Evolutionary conservation across 2,797 vertebrate species (phyloP), one percentile per base, ranked within the genome.

Genomic region (Neostethus bicornis): DNA sequence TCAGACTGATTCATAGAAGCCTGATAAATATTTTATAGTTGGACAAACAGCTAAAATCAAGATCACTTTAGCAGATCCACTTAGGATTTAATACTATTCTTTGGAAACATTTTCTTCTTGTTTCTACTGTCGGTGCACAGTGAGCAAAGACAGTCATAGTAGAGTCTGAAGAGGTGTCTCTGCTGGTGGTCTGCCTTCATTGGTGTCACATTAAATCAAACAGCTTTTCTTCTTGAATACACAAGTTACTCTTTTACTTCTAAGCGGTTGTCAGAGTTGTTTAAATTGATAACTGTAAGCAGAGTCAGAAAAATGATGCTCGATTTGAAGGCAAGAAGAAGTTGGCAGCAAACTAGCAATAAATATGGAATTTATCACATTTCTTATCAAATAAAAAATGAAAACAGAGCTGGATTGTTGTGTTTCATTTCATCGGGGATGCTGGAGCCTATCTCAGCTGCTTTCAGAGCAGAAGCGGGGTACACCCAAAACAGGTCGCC

Each of bases 321-420:
- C 68, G 57, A 66, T 43, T 50, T 23, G 13, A 12, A 61, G 70
- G 56, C 61, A 67, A 66, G 29, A 1, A 17, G 14, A 51, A 44
- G 66, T 66, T 73, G 70, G 66, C 70, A 69, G 70, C 43, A 64
- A 78, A 62, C 63, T 61, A 57, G 26, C 43, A 47, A 35, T 24
- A 55, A 51, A 61, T 41, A 54, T 32, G 29, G 19, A 38, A 31
- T 4, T 44, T 20, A 50, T 31, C 0, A 32, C 41, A 59, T 65
- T 38, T 44, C 34, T 24, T 5, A n/a, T 52, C 16, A 21, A 41
- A 42, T 41, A 46, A 52, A 44, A 60, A 46, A 20, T 51, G 53
- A 59, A 17, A 19, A 21, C 31, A 28, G 6, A 51, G 19, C 7
- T 17, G 47, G 19, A n/a, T n/a, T n/a, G n/a, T n/a, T n/a, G n/a